phyloP scores from a whole-genome alignment of 2,888 invertebrate species.

The Megamerina dolium region DNA sequence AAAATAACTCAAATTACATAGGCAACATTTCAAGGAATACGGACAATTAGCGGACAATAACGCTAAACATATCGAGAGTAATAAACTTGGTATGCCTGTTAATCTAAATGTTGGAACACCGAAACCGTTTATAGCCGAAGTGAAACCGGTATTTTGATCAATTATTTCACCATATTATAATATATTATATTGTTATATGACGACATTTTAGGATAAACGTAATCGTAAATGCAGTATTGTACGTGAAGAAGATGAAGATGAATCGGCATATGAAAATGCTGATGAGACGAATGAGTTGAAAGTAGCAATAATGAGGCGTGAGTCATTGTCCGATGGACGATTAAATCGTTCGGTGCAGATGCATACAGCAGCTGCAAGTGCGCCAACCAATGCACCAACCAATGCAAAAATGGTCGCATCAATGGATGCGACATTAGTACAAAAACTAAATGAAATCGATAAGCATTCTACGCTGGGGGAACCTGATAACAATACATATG shows the following conservation, averaged over 20 bases:
- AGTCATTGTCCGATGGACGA: constrained; percentile 75
- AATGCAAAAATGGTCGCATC: constrained; percentile 53
- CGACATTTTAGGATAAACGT: constrained; percentile 52
- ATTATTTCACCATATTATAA: constrained; percentile 11
- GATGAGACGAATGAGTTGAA: constrained; percentile 55
- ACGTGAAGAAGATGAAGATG: constrained; percentile 88
- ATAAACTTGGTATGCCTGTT: constrained; percentile 37
- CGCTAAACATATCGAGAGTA: constrained; percentile 28
- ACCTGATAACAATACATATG: constrained; percentile 7
- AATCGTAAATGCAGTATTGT: constrained; percentile 87
- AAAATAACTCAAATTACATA: no score
- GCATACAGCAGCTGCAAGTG: constrained; percentile 30
- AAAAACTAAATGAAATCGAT: constrained; percentile 38
- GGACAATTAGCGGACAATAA: constrained; percentile 1
- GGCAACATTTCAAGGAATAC: neutral
- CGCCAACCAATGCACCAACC: constrained; percentile 51
- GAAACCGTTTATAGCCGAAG: constrained; percentile 29
- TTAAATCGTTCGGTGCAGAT: constrained; percentile 62
- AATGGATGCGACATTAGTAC: constrained; percentile 31
- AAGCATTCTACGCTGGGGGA: constrained; percentile 20
- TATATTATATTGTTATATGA: constrained; percentile 2
- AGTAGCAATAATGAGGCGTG: constrained; percentile 57
- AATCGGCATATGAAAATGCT: constrained; percentile 56
- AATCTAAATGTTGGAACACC: constrained; percentile 40
- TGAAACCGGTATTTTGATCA: constrained; percentile 29